Conservation (phyloP, 2,797 vertebrate species). For the Intellagama lesueurii region DNA sequence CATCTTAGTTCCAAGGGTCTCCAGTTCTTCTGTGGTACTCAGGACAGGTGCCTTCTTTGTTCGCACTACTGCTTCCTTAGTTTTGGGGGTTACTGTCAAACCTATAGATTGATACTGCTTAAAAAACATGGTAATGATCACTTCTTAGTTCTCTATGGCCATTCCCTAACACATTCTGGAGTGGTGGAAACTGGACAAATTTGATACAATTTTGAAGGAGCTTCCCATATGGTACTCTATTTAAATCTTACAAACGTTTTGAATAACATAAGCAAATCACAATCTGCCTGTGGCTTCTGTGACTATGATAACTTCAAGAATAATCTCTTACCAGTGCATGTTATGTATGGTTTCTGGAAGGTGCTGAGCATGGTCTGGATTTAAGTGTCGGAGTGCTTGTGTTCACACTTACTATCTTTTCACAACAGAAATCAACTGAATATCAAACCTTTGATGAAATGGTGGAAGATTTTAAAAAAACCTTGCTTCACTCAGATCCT, state of each 20-base stretch:
- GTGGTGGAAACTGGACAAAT: neutral
- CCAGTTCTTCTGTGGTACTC: neutral
- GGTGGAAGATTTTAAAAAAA: constrained; percentile 63
- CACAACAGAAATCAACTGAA: constrained; percentile 37
- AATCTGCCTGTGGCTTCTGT: neutral
- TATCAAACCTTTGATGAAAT: constrained; percentile 59
- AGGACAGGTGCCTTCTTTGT: neutral
- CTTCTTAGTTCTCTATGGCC: neutral
- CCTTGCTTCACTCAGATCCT: constrained; percentile 37
- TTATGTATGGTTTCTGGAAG: neutral
- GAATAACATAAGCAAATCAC: neutral
- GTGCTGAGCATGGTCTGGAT: neutral
- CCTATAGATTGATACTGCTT: neutral
- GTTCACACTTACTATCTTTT: constrained; percentile 26
- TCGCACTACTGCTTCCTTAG: neutral
- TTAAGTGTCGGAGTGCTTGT: neutral
- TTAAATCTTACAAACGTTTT: neutral
- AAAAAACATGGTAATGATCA: neutral
- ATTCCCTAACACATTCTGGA: neutral
- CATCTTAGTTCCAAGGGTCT: neutral
- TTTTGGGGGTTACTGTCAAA: neutral
- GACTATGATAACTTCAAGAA: neutral
- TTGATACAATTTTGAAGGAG: neutral
- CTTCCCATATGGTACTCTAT: neutral
- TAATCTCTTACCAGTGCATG: neutral